Evolutionary conservation across 2,113 vertebrate genomes (phyloP).

Genomic region (Gasterosteus aculeatus): DNA sequence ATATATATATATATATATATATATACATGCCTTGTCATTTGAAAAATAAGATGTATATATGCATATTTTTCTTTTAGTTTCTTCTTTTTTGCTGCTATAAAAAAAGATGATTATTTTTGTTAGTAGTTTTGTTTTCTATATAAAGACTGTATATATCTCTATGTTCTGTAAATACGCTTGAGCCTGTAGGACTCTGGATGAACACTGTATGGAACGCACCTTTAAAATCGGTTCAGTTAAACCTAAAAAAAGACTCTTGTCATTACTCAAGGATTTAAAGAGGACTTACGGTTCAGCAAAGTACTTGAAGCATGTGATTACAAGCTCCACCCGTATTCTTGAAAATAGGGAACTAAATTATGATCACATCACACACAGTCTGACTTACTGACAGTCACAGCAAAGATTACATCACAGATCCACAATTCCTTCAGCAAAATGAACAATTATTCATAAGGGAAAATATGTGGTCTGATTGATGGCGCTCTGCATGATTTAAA

Average conservation of each 20-base stretch:
- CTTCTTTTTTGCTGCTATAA: conserved; percentile 82
- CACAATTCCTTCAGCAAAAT: not conserved
- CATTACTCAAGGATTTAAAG: conserved; percentile 11
- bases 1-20: conserved; percentile 57
- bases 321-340: not conserved
- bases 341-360: not conserved
- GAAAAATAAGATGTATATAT: conserved; percentile 73
- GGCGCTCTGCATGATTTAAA: not conserved
- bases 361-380: not conserved
- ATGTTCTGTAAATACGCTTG: conserved; percentile 80
- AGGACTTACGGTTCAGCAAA: not conserved
- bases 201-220: conserved; percentile 82
- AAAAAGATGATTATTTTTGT: conserved; percentile 83
- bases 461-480: not conserved
- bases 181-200: conserved; percentile 79
- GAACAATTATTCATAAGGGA: not conserved
- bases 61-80: conserved; percentile 72
- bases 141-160: conserved; percentile 74
- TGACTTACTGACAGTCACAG: not conserved
- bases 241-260: conserved; percentile 38
- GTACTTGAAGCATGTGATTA: not conserved
- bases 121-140: conserved; percentile 81
- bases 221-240: conserved; percentile 75
- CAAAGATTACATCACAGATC: not conserved
- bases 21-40: conserved; percentile 76